Percentiles rank a stretch among this genome's conserved stretches.
Evolutionary conservation across 1,140 invertebrate genomes (phyloP).

Genomic region (Neodiprion pinetum): DNA sequence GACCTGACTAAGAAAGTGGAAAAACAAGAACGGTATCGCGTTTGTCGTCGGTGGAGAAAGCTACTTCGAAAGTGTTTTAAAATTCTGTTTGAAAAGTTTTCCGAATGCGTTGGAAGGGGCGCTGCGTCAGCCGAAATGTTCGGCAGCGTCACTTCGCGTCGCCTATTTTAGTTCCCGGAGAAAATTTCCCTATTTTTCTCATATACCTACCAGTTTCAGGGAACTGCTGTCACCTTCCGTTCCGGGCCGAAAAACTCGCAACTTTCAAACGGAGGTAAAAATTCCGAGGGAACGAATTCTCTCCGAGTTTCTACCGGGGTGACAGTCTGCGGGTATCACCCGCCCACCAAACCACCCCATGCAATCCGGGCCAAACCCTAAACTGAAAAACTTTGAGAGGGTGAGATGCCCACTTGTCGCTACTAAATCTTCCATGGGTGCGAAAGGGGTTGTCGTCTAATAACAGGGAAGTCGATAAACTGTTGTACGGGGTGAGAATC

Average conservation of each 20-base stretch:
- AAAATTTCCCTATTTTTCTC: constrained; percentile 28
- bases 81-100: constrained; percentile 29
- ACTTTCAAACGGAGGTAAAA: background rate
- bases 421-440: no score
- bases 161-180: constrained; percentile 19
- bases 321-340: no score
- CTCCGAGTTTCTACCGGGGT: no score
- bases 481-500: background rate
- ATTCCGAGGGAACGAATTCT: no score
- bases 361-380: no score
- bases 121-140: constrained; percentile 17
- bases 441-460: background rate
- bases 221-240: background rate
- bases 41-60: constrained; percentile 9
- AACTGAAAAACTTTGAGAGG: background rate
- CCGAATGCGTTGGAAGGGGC: constrained; percentile 8
- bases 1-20: no score
- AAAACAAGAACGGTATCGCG: no score
- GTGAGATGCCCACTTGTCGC: no score
- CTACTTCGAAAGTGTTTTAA: constrained; percentile 27
- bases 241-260: background rate
- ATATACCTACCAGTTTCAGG: constrained; percentile 21
- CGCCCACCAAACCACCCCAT: no score
- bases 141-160: constrained; percentile 18
- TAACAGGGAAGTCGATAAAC: background rate